Evolutionary conservation across 2,888 invertebrate genomes (phyloP), one percentile per base, ranked within the genome.

Genomic region (Hemithea aestivaria): DNA sequence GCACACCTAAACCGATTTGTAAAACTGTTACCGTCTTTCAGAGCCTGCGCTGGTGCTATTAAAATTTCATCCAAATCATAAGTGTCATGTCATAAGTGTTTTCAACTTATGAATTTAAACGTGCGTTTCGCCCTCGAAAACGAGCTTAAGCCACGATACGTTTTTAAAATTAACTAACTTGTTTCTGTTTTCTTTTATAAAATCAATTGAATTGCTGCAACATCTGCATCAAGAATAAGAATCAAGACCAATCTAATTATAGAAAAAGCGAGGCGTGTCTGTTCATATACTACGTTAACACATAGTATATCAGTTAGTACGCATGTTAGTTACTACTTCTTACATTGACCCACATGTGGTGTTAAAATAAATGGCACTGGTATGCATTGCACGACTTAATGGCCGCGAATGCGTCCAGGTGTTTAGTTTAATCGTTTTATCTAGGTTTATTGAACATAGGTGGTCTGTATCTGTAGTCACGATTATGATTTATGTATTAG

Each of bases 261-360:
- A 74, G 63, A 61, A 56, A 64, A 58, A 65, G 52, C 67, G 58
- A 67, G 70, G 69, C 58, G 69, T 70, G 73, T 68, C 69, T 60
- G 62, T 65, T 62, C 56, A 59, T 69, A 61, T 69, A 60, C 62
- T 57, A 65, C 60, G 58, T 60, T 31, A 24, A 11, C 21, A 25
- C 16, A 33, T 44, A 31, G 29, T 32, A 37, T 30, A 35, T 16
- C 35, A 21, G 46, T 56, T 4, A 5, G 5, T 16, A 16, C 3
- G 5, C n/a, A n/a, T n/a, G n/a, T n/a, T n/a, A n/a, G n/a, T n/a
- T n/a, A 16, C 16, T 16, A 16, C 58, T 51, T 58, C 58, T 75
- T 56, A 72, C 84, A 85, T 79, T 85, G 85, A 85, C 85, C 85
- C 61, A 85, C 82, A 79, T 84, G 66, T 68, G 55, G 64, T 56